phyloP scores from a whole-genome alignment of 1,140 invertebrate species.

The Micrasema minimum region DNA sequence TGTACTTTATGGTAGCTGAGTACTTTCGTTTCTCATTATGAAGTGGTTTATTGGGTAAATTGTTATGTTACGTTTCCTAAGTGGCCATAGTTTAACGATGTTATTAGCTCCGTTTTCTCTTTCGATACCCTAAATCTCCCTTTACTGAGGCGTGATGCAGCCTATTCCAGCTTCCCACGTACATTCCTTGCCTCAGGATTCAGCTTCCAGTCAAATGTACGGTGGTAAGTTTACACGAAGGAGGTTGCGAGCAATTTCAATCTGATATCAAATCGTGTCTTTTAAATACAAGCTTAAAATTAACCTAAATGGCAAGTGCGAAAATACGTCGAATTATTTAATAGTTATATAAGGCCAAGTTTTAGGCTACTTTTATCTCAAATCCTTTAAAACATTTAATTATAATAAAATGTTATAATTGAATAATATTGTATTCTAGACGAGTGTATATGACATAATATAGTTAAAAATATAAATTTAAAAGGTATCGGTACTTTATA shows the following conservation, averaged over 20 bases:
- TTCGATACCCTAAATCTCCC: constrained; percentile 3
- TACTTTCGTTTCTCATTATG: background rate
- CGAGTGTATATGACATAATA: no score
- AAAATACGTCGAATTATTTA: background rate
- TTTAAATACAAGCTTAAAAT: background rate
- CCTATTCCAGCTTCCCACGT: background rate
- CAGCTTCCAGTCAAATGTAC: background rate
- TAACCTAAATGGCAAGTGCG: background rate
- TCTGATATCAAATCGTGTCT: background rate
- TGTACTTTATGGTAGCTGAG: background rate
- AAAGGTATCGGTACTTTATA: no score
- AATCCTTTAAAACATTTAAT: no score
- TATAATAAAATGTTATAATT: no score
- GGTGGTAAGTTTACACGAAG: background rate
- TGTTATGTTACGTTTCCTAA: background rate
- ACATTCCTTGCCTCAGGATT: background rate
- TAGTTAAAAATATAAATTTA: no score
- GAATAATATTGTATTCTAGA: no score
- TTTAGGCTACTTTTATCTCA: background rate
- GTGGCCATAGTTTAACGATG: background rate
- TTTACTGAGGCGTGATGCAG: background rate
- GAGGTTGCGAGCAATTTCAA: background rate
- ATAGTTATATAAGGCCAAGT: background rate
- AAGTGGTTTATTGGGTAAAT: background rate
- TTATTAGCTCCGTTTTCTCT: background rate